phyloP scores from a whole-genome alignment of 2,113 vertebrate species.

The Pungitius pungitius region DNA sequence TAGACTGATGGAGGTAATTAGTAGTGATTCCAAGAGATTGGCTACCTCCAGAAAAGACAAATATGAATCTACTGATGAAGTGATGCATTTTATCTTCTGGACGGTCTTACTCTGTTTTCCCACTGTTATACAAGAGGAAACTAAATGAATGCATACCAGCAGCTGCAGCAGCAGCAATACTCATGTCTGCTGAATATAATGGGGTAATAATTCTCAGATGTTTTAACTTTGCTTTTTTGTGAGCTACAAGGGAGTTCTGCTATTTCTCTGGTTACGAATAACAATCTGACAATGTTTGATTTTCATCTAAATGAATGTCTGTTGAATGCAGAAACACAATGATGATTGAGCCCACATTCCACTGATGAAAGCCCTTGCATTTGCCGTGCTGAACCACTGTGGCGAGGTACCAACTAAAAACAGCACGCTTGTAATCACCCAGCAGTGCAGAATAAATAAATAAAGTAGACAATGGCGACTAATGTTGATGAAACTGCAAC shows the following conservation, averaged over 20 bases:
- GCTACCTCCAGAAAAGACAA: constrained; percentile 25
- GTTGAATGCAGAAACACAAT: neutral
- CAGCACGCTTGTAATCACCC: neutral
- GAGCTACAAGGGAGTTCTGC: neutral
- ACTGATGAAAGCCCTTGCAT: neutral
- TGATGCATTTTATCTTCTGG: neutral
- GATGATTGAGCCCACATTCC: neutral
- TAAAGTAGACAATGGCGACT: neutral
- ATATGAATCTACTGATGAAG: constrained; percentile 8
- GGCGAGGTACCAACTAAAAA: neutral
- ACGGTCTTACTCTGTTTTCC: constrained; percentile 19
- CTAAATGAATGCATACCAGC: constrained; percentile 8
- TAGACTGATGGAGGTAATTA: constrained; percentile 52
- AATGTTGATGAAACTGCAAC: neutral
- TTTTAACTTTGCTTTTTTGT: neutral
- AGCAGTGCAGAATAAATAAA: neutral
- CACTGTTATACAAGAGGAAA: constrained; percentile 12
- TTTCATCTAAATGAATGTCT: neutral
- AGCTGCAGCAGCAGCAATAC: neutral
- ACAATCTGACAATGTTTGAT: neutral
- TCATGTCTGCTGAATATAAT: neutral
- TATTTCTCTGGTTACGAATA: neutral
- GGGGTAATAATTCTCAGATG: neutral
- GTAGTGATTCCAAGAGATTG: constrained; percentile 30
- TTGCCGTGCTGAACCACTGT: neutral